Percentiles rank a stretch among this genome's conserved stretches.
Evolutionary conservation across 2,888 invertebrate genomes (phyloP).

Genomic region (Perizoma flavofasciatum): DNA sequence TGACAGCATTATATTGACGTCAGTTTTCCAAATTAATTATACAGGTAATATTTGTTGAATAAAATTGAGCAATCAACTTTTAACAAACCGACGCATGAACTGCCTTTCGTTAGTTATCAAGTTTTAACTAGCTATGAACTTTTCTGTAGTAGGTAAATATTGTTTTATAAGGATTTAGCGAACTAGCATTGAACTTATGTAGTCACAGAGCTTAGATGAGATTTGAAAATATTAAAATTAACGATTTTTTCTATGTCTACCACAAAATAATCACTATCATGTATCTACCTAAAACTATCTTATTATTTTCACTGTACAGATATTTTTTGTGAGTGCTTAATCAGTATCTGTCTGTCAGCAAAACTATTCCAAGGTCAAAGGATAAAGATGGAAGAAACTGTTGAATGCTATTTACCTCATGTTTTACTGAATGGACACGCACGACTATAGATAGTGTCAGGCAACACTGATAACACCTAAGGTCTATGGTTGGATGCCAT

Average conservation of each 20-base stretch:
- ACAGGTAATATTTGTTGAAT: conserved; percentile 12
- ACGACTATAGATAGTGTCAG: too few relatives aligned
- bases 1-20: conserved; percentile 17
- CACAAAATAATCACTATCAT: too few relatives aligned
- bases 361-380: conserved; percentile 8
- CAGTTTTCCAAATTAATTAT: conserved; percentile 2
- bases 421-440: neutral
- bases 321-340: conserved; percentile 8
- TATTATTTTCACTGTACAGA: neutral
- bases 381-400: conserved; percentile 1
- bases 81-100: conserved; percentile 19
- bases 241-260: too few relatives aligned
- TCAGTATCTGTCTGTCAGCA: conserved; percentile 10
- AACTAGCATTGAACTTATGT: neutral
- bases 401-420: conserved; percentile 6
- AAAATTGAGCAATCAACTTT: conserved; percentile 18
- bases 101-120: neutral
- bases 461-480: too few relatives aligned
- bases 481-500: too few relatives aligned
- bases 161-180: too few relatives aligned
- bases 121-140: too few relatives aligned
- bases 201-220: neutral
- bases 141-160: too few relatives aligned
- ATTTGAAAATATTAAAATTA: neutral
- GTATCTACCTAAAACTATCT: too few relatives aligned